Base-by-base conservation (phyloP, 2,888 invertebrate genomes). In the Sarcophaga variegata region DNA sequence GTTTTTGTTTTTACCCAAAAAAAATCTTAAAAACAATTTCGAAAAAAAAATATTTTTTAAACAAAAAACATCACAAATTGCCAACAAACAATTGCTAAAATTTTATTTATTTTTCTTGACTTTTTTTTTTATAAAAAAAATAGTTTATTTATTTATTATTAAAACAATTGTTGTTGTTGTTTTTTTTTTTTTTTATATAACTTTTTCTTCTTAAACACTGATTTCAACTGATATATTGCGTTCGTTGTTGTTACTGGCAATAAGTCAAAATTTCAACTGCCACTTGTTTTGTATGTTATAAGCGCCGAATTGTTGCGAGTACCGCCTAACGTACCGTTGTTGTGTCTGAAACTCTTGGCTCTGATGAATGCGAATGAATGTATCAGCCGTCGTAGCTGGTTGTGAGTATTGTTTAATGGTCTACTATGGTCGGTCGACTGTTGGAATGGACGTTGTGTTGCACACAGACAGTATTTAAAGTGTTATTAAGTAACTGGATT, bases 201-300 rank as follows among this genome's bases (percentile, higher is more conserved):
- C 59, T 49, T 37, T 37, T 37, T 37, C 37, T 37, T 37, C 37
- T 37, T 37, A 20, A 49, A 45, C 17, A 59, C 63, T 22, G 22
- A 1, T 22, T 22, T 22, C 22, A 14, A 49, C 54, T 70, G 22
- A 25, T 59, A 6, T 47, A 37, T 62, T 5, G 47, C 64, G 49
- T 77, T 71, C 45, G 12, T 88, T 89, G 90, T 88, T 91, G 91
- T 89, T 86, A 80, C 89, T 90, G 88, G 90, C 89, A 89, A 89
- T 90, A 89, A 91, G 90, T 89, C 90, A 88, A 90, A 90, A 89
- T 89, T 88, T 77, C 89, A 90, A 91, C 92, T 91, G 86, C 75
- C 87, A 85, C 83, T 84, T 89, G 83, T 87, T 83, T 81, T 81
- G 45, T 79, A 63, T 63, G 69, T 54, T 54, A 54, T 49, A 49